Evolutionary conservation across 2,797 vertebrate genomes (phyloP).

Genomic region (Micropoecilia bifurca): DNA sequence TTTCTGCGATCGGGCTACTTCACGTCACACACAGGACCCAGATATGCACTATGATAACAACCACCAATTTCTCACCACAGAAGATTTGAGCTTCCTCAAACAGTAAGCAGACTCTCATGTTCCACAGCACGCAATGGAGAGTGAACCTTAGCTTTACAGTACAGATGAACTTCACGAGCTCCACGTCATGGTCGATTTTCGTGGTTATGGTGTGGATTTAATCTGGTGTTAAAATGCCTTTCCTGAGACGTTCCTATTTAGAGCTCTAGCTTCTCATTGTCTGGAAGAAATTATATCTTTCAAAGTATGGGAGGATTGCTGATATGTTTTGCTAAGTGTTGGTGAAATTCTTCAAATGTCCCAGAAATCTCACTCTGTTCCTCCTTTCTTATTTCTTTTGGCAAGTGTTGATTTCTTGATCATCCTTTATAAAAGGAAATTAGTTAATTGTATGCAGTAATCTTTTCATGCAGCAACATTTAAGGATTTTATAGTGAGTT

Average conservation of each 20-base stretch:
- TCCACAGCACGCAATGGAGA: background rate
- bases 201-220: background rate
- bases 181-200: background rate
- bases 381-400: background rate
- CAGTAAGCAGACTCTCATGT: background rate
- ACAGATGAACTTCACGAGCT: background rate
- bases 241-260: background rate
- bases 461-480: background rate
- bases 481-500: background rate
- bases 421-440: background rate
- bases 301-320: background rate
- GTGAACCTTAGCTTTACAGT: background rate
- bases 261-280: background rate
- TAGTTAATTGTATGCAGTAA: background rate
- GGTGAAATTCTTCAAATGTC: background rate
- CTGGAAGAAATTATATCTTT: background rate
- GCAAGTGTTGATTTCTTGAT: background rate
- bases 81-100: slow-evolving; percentile 2
- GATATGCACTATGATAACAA: background rate
- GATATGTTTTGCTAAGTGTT: background rate
- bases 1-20: background rate
- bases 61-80: background rate
- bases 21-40: background rate
- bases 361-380: background rate
- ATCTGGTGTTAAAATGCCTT: background rate